Evolutionary conservation across 2,797 vertebrate genomes (phyloP).

Genomic region (Lindbergichthys nudifrons): DNA sequence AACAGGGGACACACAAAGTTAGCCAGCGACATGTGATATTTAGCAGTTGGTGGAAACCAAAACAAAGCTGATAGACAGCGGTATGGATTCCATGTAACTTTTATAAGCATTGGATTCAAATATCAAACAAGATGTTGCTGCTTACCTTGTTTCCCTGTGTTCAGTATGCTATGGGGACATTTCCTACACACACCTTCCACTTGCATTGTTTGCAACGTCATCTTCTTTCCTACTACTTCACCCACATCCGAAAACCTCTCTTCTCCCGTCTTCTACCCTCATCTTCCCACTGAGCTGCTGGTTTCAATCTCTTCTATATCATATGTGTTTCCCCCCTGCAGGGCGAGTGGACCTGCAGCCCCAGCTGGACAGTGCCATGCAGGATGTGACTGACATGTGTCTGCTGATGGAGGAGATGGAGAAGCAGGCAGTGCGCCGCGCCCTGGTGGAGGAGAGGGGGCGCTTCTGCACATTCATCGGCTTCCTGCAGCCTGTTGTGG

Average conservation of each 20-base stretch:
- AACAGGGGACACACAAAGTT: too few relatives aligned
- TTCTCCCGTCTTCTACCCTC: constrained; percentile 54
- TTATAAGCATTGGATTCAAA: constrained; percentile 14
- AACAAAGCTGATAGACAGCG: too few relatives aligned
- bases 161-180: neutral
- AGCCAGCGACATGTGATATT: too few relatives aligned
- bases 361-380: constrained; percentile 95
- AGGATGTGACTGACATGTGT: constrained; percentile 97
- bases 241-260: neutral
- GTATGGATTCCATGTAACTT: neutral
- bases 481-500: constrained; percentile 96
- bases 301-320: neutral
- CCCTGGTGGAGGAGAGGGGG: constrained; percentile 94
- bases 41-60: too few relatives aligned
- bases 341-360: constrained; percentile 96
- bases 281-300: constrained; percentile 16
- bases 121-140: constrained; percentile 26
- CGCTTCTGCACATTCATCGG: constrained; percentile 96
- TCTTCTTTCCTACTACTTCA: neutral
- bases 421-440: constrained; percentile 95
- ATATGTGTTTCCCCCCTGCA: constrained; percentile 54
- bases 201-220: constrained; percentile 6
- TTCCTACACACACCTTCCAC: neutral
- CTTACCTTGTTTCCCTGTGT: neutral
- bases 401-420: constrained; percentile 97